Base-by-base conservation (phyloP, 2,888 invertebrate genomes). In the Andricus quercusramuli region DNA sequence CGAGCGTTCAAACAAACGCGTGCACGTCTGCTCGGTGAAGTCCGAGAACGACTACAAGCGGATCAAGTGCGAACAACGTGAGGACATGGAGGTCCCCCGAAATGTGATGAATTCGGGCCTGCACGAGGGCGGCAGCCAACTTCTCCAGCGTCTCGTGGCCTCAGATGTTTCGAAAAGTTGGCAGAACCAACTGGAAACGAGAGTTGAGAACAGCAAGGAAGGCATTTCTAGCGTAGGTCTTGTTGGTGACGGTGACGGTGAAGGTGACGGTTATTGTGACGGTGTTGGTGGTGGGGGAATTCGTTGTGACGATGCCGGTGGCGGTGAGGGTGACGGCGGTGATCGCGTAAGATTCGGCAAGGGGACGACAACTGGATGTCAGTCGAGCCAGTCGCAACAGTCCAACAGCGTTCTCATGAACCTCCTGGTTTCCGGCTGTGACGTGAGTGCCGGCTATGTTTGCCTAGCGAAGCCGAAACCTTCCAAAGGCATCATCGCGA, bases 371-470 rank as follows among this genome's bases (percentile, higher is more conserved):
- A 22, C 25, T 78, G 41, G 66, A 22, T 77, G 81, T 13, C 74
- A 81, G 59, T 32, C 74, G 22, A 20, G 47, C n/a, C 93, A 94
- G 92, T 84, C 84, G 13, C 94, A 94, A 83, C 95, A 94, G 81
- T 95, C 95, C 79, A 96, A 95, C 87, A 96, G 97, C 93, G 98
- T 98, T 91, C 95, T 98, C 91, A 97, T 98, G 96, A 98, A 98
- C 94, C 96, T 98, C 88, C 95, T 98, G 94, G 97, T 98, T 94
- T 98, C 97, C 95, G 98, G 98, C 90, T 98, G 98, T 93, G 98
- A 98, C 93, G 96, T 97, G 93, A 97, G 97, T 94, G 97, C 98
- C 88, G 98, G 98, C 87, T 98, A 98, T 93, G 96, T 96, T 91
- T 97, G 97, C 93, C 95, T 97, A 93, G 96, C 96, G 93, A 91